Evolutionary conservation across 2,113 vertebrate species (phyloP), one percentile per base, ranked within the genome.

Genomic region (Macaca fascicularis): DNA sequence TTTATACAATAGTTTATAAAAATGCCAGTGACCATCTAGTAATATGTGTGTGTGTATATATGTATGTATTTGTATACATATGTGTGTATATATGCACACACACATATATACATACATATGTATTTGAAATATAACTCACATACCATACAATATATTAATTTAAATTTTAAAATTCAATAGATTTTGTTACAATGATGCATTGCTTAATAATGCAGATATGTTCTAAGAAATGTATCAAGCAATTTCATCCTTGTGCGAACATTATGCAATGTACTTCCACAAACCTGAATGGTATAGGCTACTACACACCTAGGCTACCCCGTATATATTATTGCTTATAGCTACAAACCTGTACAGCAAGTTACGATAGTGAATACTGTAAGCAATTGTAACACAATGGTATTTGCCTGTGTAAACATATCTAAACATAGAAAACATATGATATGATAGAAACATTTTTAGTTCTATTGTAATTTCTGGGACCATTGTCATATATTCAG

Each of bases 11-110:
- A 52, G 76, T 88, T 70, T 93, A 13, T 78, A 81, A 52, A 97
- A 98, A 96, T 95, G 50, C 27, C 94, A 59, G 1, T 92, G 86
- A 50, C 61, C 45, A 22, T 92, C 35, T 93, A 75, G 69, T 90
- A 4, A 32, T 79, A 5, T 78, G 17, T 64, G 11, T 32, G 8
- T 64, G 11, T 32, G 6, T 52, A 50, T 82, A 50, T 50, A 78
- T 32, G n/a, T 55, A 80, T 79, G 19, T 50, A 79, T 20, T 35
- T 19, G 17, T 16, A 50, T 79, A 32, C 27, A 43, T 75, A 43
- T 75, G 14, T 45, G 13, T 27, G 0, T 52, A 12, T 52, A 32
- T 32, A 48, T 32, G 17, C 8, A 38, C n/a, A 38, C 0, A 38
- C 20, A 38, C 5, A 80, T 79, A 79, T 20, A 79, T 6, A 50